These are phyloP conservation scores for Drosophila nikananu DNA, from an alignment of 1,140 invertebrate species.

Conservation along the genomic window DNA sequence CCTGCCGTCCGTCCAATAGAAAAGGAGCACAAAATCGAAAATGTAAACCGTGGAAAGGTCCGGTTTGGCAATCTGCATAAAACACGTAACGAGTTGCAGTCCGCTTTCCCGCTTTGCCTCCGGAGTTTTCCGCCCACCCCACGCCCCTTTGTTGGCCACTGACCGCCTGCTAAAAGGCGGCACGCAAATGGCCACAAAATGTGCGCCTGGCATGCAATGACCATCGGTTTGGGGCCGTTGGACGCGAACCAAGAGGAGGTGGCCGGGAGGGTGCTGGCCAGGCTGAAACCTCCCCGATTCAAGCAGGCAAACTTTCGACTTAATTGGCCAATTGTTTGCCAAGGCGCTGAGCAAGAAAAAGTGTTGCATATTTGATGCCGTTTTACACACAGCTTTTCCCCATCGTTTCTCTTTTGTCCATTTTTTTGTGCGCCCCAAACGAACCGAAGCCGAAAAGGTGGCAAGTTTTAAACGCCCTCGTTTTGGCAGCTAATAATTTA, in stretches of 20 bases:
- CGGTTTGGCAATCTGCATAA: conserved; percentile 71
- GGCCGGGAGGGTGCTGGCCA: not conserved
- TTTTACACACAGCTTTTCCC: conserved; percentile 24
- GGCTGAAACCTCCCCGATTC: not conserved
- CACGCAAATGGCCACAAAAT: conserved; percentile 79
- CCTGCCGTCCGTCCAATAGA: not conserved
- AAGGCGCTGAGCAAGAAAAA: conserved; percentile 68
- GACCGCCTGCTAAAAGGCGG: conserved; percentile 35
- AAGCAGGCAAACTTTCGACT: conserved; percentile 70
- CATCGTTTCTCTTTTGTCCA: conserved; percentile 1
- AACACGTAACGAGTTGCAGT: conserved; percentile 67
- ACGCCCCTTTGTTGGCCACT: conserved; percentile 13
- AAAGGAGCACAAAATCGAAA: conserved; percentile 62
- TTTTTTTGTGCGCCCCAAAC: not conserved
- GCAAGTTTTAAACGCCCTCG: conserved; percentile 36
- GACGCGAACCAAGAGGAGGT: conserved; percentile 3
- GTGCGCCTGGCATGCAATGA: conserved; percentile 68
- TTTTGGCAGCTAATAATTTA: conserved; percentile 56
- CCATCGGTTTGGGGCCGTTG: conserved; percentile 30
- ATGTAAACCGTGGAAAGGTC: conserved; percentile 61
- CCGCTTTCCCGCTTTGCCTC: not conserved
- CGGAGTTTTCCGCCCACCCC: not conserved
- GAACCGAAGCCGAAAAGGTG: conserved; percentile 24
- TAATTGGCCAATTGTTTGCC: conserved; percentile 80
- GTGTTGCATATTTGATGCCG: conserved; percentile 71